Base-by-base conservation (phyloP, 2,113 vertebrate species). In the Halcyon malimbica region DNA sequence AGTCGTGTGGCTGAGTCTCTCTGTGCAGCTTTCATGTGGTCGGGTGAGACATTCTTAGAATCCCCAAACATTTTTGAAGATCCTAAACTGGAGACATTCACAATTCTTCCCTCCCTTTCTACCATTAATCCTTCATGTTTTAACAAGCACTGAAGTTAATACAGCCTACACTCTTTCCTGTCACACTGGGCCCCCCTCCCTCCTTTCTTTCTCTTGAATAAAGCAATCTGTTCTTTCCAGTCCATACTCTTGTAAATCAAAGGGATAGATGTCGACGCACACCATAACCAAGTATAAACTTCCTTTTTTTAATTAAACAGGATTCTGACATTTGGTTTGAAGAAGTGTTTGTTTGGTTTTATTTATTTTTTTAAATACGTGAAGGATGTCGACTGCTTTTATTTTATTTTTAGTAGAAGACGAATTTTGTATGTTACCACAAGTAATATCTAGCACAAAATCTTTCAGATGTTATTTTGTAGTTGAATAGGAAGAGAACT, bases 51-150 rank as follows among this genome's bases (percentile, higher is more conserved):
- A 95, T 98, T 97, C 98, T 97, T 96, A 97, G 96, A 98, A 98
- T 98, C 97, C 97, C 81, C 92, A 97, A 98, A 97, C 87, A 97
- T 98, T 98, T 98, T 95, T 98, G 97, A 98, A 98, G 98, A 98
- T 97, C 92, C 97, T 97, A 96, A 98, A 97, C 96, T 98, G 96
- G 97, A 98, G 98, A 98, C 97, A 96, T 97, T 96, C 97, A 97
- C 94, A 96, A 97, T 97, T 97, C 97, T 96, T 96, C 96, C 94
- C 96, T 98, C 97, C 90, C 94, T 97, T 96, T 97, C 97, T 97
- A 93, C 95, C 92, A 96, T 97, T 97, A 98, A 97, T 98, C 91
- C 97, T 97, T 98, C 97, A 92, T 97, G 97, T 98, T 98, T 98
- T 97, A 98, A 98, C 97, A 97, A 97, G 97, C 96, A 96, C 95